phyloP scores from a whole-genome alignment of 2,888 invertebrate species.

The Ferdinandea cuprea region DNA sequence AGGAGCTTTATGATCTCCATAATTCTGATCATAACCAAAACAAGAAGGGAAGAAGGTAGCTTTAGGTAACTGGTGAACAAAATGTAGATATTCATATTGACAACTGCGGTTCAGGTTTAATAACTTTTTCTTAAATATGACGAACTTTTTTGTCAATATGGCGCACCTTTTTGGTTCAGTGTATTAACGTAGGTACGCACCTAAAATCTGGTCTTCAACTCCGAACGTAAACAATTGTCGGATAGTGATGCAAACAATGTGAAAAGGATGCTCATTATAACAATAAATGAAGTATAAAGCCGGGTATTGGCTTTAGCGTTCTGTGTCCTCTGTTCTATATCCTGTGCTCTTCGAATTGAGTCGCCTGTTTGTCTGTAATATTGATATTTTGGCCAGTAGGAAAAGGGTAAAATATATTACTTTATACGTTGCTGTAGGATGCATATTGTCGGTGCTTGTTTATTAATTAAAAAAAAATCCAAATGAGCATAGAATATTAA shows the following conservation, averaged over 20 bases:
- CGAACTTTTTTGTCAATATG: no score
- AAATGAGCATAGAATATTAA: constrained; percentile 55
- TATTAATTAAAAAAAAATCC: constrained; percentile 46
- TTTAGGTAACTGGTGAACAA: no score
- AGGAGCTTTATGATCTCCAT: no score
- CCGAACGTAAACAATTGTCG: neutral
- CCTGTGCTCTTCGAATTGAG: neutral
- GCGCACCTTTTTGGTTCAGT: no score
- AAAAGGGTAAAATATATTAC: constrained; percentile 1
- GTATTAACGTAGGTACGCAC: no score
- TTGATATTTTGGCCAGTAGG: neutral
- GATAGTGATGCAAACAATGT: constrained; percentile 39
- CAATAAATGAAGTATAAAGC: constrained; percentile 49
- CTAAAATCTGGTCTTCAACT: neutral
- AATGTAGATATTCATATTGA: no score
- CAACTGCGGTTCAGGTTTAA: no score
- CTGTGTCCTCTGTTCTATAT: neutral
- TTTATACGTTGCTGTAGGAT: no score
- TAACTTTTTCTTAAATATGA: no score
- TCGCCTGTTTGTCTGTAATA: constrained; percentile 1
- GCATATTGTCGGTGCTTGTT: constrained; percentile 13
- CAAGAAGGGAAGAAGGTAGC: no score
- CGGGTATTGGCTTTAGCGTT: neutral
- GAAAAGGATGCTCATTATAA: constrained; percentile 48
- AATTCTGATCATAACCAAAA: no score